Evolutionary conservation across 2,797 vertebrate species (phyloP).

Genomic region (Tenualosa thibaudeaui): DNA sequence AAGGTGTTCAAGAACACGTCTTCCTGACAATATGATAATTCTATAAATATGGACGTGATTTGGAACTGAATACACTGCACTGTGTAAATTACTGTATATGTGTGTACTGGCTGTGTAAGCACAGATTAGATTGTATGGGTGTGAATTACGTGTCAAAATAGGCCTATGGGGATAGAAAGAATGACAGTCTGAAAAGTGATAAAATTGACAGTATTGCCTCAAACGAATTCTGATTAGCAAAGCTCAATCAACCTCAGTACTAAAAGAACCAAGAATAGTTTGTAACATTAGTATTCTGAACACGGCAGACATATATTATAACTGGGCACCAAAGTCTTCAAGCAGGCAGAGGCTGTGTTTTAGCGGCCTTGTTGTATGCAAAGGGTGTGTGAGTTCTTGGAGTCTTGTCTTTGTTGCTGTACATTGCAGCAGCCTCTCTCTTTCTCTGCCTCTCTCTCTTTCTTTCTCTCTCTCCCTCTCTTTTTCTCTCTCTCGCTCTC

Average conservation of each 20-base stretch:
- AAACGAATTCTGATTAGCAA: background rate
- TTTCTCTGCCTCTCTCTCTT: background rate
- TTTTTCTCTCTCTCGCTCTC: background rate
- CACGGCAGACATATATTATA: background rate
- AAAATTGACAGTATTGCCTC: background rate
- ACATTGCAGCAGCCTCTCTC: slow-evolving; percentile 8
- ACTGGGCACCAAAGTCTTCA: background rate
- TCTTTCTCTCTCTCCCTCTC: background rate
- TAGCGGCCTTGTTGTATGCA: slow-evolving; percentile 18
- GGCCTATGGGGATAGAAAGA: background rate
- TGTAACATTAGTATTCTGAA: background rate
- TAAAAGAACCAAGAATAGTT: background rate
- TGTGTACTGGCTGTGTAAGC: background rate
- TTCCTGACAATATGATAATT: background rate
- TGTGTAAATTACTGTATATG: background rate
- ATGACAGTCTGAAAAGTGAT: background rate
- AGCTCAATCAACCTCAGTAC: background rate
- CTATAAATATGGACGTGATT: background rate
- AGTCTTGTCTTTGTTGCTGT: slow-evolving; percentile 9
- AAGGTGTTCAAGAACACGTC: too few relatives aligned
- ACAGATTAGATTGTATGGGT: background rate
- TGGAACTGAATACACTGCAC: background rate
- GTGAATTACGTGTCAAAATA: background rate
- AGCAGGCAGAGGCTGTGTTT: slow-evolving; percentile 16
- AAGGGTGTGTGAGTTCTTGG: slow-evolving; percentile 31